These are phyloP conservation scores for Mionectes macconnelli DNA, from an alignment of 2,113 vertebrate genomes.

Conservation along the genomic window DNA sequence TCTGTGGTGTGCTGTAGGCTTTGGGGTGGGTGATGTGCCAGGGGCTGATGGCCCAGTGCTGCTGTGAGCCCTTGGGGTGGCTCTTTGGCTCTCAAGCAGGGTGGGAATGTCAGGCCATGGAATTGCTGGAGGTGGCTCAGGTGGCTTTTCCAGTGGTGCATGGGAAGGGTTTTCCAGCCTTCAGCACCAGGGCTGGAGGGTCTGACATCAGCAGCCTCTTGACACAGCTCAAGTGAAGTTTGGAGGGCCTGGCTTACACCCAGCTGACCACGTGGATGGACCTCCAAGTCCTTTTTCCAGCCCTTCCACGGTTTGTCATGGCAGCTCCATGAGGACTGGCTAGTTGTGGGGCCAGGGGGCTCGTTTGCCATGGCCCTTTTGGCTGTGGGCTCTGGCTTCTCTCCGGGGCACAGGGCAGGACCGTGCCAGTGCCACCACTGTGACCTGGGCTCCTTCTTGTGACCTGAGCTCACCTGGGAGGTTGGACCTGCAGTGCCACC, in stretches of 20 bases:
- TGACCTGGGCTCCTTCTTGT: not conserved
- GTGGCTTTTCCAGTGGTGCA: fast-evolving
- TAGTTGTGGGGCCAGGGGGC: not conserved
- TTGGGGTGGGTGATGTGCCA: not conserved
- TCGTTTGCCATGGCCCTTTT: not conserved
- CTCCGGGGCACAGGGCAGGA: not conserved
- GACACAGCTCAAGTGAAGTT: not conserved
- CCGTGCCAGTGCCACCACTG: not conserved
- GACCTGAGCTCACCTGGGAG: not conserved
- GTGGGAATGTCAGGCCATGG: not conserved
- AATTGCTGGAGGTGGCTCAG: not conserved
- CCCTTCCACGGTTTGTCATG: not conserved
- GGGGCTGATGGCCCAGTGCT: not conserved
- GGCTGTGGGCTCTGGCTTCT: not conserved
- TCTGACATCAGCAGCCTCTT: not conserved
- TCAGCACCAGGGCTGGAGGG: not conserved
- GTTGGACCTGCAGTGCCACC: too few relatives aligned
- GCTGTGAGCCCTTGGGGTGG: fast-evolving
- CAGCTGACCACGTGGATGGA: not conserved
- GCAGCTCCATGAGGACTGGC: fast-evolving
- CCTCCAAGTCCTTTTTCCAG: not conserved
- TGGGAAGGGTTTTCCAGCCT: not conserved
- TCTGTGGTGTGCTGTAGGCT: fast-evolving
- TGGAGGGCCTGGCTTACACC: not conserved
- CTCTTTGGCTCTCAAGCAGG: not conserved